Conservation (phyloP, 1,140 invertebrate genomes). For the Drosophila ercepeae region DNA sequence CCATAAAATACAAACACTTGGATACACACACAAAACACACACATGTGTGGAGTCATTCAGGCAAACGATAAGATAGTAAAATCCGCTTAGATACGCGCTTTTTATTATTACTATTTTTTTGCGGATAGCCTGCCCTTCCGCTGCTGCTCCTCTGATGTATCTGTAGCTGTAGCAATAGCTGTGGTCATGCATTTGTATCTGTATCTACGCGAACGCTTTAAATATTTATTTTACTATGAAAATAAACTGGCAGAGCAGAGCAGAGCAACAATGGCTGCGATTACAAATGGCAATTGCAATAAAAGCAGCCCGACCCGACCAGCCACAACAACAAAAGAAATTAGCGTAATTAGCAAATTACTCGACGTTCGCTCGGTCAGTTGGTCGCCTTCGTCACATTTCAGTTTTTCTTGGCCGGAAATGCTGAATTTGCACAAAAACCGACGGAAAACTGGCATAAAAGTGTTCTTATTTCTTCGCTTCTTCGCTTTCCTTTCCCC, state of each 20-base stretch:
- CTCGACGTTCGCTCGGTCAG: conserved; percentile 60
- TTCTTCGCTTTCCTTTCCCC: conserved; percentile 18
- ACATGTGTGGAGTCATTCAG: conserved; percentile 57
- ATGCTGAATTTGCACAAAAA: conserved; percentile 80
- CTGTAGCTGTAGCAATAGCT: conserved; percentile 2
- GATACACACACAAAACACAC: conserved; percentile 18
- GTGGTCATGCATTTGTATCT: conserved; percentile 5
- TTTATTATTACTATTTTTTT: conserved; percentile 40
- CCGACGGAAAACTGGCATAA: conserved; percentile 65
- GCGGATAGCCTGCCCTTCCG: conserved; percentile 3
- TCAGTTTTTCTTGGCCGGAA: conserved; percentile 79
- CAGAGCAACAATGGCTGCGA: conserved; percentile 51
- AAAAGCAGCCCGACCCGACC: conserved; percentile 41
- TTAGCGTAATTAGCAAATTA: conserved; percentile 81
- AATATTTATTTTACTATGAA: conserved; percentile 72
- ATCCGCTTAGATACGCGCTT: conserved; percentile 78
- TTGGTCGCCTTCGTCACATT: conserved; percentile 76
- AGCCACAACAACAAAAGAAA: conserved; percentile 74
- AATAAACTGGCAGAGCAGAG: conserved; percentile 44
- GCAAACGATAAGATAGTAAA: conserved; percentile 78
- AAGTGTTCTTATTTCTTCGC: conserved; percentile 49
- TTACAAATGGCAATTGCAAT: conserved; percentile 64
- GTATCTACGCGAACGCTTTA: conserved; percentile 25
- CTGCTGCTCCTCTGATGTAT: background rate
- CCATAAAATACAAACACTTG: conserved; percentile 61